Percentiles rank a stretch among this genome's conserved stretches.
These are phyloP conservation scores for Channa argus DNA, from an alignment of 2,113 vertebrate species.

Conservation along the genomic window DNA sequence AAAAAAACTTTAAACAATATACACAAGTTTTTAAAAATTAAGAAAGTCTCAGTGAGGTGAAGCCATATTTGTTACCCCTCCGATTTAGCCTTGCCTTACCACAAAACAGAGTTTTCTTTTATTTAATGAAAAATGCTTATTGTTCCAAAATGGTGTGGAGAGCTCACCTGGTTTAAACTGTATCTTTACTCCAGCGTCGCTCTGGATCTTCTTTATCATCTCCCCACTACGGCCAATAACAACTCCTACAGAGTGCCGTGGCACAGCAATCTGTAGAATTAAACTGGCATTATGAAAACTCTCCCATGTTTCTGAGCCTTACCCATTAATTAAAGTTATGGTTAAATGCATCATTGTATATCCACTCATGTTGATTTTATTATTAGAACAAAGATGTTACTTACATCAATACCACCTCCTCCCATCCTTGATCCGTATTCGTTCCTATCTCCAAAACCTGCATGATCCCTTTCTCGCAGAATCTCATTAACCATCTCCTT, in stretches of 20 bases:
- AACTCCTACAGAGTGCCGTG: conserved; percentile 92
- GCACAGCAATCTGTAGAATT: conserved; percentile 87
- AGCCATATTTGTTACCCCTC: no score
- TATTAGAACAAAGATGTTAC: conserved; percentile 17
- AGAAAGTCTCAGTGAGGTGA: no score
- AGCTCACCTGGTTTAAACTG: conserved; percentile 94
- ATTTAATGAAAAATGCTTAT: no score
- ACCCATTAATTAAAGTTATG: neutral
- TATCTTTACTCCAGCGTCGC: conserved; percentile 91
- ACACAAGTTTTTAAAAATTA: no score
- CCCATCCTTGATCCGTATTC: conserved; percentile 90
- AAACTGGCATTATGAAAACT: neutral
- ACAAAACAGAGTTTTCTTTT: no score
- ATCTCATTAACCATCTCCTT: conserved; percentile 96
- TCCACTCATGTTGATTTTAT: no score
- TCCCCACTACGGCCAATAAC: conserved; percentile 92
- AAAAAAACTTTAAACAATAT: no score
- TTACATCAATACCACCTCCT: conserved; percentile 82
- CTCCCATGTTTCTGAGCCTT: neutral
- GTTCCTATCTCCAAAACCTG: conserved; percentile 87
- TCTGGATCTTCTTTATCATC: conserved; percentile 97
- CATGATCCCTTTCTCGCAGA: conserved; percentile 89
- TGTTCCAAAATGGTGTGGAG: neutral
- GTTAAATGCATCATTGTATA: neutral
- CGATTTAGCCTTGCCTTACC: no score